Conservation (phyloP, 2,797 vertebrate genomes). For the Thripadectes ignobilis region DNA sequence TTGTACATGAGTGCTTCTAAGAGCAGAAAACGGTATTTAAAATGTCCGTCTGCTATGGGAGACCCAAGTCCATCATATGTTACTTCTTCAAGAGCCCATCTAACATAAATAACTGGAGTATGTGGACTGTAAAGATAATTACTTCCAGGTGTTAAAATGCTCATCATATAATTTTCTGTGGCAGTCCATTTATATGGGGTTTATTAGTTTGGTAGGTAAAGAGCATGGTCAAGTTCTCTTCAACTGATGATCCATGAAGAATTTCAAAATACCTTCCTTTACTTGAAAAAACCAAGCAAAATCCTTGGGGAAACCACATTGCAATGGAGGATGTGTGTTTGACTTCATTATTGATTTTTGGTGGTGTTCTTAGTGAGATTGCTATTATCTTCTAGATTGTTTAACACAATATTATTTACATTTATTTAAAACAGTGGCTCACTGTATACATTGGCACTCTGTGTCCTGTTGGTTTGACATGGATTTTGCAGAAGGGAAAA, state of each 20-base stretch:
- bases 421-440: background rate
- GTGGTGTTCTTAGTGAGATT: background rate
- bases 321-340: background rate
- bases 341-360: background rate
- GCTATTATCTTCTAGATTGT: background rate
- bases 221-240: background rate
- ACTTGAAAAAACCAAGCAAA: background rate
- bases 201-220: background rate
- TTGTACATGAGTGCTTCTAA: background rate
- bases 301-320: background rate
- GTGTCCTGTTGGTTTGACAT: background rate
- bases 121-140: background rate
- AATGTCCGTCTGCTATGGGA: background rate
- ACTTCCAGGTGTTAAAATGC: background rate
- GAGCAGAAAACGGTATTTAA: background rate
- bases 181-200: background rate
- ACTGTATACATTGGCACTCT: background rate
- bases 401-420: background rate
- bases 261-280: background rate
- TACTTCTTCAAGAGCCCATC: background rate
- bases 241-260: background rate
- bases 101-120: background rate
- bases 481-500: background rate
- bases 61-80: background rate
- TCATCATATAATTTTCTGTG: background rate